Conservation (phyloP, 2,797 vertebrate genomes). For the Todus mexicanus region DNA sequence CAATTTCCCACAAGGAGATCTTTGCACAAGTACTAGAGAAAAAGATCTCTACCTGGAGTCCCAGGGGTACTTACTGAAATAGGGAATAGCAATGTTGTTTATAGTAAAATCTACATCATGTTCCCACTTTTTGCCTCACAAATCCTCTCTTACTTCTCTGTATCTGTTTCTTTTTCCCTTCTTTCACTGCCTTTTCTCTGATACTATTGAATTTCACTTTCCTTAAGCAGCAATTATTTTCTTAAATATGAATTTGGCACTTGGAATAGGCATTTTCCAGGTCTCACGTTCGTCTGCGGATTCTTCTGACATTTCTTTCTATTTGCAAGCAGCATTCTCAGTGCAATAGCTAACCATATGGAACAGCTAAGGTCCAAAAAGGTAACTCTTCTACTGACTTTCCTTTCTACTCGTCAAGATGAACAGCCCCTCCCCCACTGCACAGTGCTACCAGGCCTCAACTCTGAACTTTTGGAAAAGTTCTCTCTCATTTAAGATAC, state of each 20-base stretch:
- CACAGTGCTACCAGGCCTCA: neutral
- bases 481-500: neutral
- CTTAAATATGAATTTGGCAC: conserved; percentile 5
- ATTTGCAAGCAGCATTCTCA: neutral
- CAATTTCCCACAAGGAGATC: neutral
- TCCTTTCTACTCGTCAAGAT: neutral
- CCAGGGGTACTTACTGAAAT: conserved; percentile 20
- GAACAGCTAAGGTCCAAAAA: neutral
- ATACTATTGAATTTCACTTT: conserved; percentile 10
- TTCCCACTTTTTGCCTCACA: conserved; percentile 45
- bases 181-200: neutral
- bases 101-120: conserved; percentile 12
- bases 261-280: neutral
- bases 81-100: neutral
- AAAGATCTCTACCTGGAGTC: conserved; percentile 8
- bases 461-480: neutral
- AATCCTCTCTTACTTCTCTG: conserved; percentile 34
- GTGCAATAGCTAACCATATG: neutral
- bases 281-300: neutral
- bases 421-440: neutral
- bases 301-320: neutral
- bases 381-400: neutral
- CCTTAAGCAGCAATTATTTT: neutral
- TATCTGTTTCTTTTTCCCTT: conserved; percentile 16
- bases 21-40: neutral